phyloP scores from a whole-genome alignment of 2,888 invertebrate species.

The Bombylius discolor region DNA sequence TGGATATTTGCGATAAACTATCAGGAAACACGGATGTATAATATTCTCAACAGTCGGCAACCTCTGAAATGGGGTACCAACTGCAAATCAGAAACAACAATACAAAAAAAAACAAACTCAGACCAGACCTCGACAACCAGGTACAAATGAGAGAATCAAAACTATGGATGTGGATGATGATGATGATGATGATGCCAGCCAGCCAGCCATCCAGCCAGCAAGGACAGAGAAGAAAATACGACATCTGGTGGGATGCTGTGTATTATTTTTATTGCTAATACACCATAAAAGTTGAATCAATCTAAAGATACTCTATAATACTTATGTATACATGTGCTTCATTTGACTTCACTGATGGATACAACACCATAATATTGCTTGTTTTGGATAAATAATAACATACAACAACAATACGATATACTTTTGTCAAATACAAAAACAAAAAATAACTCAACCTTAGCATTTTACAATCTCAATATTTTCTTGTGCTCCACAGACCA shows the following conservation, averaged over 20 bases:
- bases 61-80: slow-evolving; percentile 1
- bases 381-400: too few relatives aligned
- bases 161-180: too few relatives aligned
- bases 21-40: slow-evolving; percentile 21
- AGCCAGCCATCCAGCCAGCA: not conserved
- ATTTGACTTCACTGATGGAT: too few relatives aligned
- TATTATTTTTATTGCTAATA: not conserved
- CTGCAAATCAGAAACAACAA: slow-evolving; percentile 12
- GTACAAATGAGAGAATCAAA: slow-evolving; percentile 9
- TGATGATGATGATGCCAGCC: not conserved
- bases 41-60: slow-evolving; percentile 17
- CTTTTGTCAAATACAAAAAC: too few relatives aligned
- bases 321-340: too few relatives aligned
- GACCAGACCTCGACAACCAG: slow-evolving; percentile 1
- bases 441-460: too few relatives aligned
- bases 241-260: slow-evolving; percentile 8
- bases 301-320: not conserved
- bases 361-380: too few relatives aligned
- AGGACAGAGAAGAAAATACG: slow-evolving; percentile 4
- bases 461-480: too few relatives aligned
- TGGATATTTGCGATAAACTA: slow-evolving; percentile 39
- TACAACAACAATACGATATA: too few relatives aligned
- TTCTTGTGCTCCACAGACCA: not conserved
- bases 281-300: not conserved
- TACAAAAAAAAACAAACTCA: slow-evolving; percentile 5